Evolutionary conservation across 2,888 invertebrate species (phyloP).

Genomic region (Lysandra coridon): DNA sequence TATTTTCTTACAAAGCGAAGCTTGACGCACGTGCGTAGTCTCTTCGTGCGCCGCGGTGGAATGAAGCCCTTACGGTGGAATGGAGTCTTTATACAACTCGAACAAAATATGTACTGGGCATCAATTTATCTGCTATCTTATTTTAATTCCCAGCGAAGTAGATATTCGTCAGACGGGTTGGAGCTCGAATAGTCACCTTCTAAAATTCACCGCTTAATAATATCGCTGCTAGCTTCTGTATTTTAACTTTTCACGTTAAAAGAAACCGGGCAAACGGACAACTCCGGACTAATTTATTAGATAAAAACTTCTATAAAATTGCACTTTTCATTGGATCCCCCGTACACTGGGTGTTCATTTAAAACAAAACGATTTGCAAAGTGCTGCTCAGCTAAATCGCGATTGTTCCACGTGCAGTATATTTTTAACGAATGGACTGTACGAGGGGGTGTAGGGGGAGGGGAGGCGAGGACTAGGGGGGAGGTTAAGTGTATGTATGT

Average conservation of each 20-base stretch:
- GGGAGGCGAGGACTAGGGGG: not conserved
- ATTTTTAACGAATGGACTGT: slow-evolving; percentile 27
- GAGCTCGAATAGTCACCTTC: not conserved
- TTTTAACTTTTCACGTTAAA: not conserved
- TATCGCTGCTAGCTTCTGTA: not conserved
- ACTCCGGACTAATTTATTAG: not conserved
- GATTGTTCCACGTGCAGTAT: slow-evolving; percentile 26
- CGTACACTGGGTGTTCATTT: slow-evolving; percentile 8
- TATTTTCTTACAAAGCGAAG: too few relatives aligned
- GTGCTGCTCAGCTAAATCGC: slow-evolving; percentile 24
- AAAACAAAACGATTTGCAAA: slow-evolving; percentile 24
- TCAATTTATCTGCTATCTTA: too few relatives aligned
- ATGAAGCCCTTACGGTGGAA: too few relatives aligned
- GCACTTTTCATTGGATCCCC: slow-evolving; percentile 3
- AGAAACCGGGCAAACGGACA: not conserved
- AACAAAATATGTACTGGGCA: too few relatives aligned
- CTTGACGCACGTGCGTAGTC: too few relatives aligned
- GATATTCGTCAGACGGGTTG: not conserved
- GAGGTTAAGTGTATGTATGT: not conserved
- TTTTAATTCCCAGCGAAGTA: too few relatives aligned
- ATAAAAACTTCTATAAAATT: slow-evolving; percentile 13
- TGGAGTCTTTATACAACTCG: too few relatives aligned
- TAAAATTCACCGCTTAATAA: not conserved
- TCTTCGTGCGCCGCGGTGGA: too few relatives aligned
- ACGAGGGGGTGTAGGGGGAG: not conserved